Conservation (phyloP, 2,888 invertebrate genomes). For the Plagiodera versicolora region DNA sequence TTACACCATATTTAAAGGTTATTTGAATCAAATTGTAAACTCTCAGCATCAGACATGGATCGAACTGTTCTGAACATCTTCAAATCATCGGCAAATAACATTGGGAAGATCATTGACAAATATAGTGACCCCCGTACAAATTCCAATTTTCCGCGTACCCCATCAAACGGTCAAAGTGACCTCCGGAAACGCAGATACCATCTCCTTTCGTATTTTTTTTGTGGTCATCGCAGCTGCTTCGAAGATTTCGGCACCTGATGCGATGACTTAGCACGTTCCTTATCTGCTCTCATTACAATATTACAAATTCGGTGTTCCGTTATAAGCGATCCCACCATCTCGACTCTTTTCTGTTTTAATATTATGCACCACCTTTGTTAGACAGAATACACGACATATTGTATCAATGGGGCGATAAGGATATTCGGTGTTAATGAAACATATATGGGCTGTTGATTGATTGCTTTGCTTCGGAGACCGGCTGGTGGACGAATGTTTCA, state of each 20-base stretch:
- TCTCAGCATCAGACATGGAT: no score
- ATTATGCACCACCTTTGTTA: not conserved
- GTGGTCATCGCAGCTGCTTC: conserved; percentile 11
- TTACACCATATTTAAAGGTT: no score
- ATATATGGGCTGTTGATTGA: not conserved
- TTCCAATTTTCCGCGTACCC: not conserved
- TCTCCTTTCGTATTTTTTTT: not conserved
- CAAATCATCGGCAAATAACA: no score
- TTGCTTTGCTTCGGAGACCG: not conserved
- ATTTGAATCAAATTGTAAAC: no score
- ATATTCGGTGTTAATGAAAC: not conserved
- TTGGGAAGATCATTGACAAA: no score
- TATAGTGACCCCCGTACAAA: no score
- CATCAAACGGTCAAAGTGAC: not conserved
- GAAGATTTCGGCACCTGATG: conserved; percentile 20
- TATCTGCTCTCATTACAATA: not conserved
- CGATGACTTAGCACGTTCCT: not conserved
- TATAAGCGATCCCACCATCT: not conserved
- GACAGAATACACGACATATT: not conserved
- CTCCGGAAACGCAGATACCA: not conserved
- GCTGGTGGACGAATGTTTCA: no score
- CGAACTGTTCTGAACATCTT: no score
- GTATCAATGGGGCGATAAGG: not conserved
- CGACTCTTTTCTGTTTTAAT: not conserved
- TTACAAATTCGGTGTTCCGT: not conserved